phyloP scores from a whole-genome alignment of 2,797 vertebrate genomes.

The Sternotherus odoratus region DNA sequence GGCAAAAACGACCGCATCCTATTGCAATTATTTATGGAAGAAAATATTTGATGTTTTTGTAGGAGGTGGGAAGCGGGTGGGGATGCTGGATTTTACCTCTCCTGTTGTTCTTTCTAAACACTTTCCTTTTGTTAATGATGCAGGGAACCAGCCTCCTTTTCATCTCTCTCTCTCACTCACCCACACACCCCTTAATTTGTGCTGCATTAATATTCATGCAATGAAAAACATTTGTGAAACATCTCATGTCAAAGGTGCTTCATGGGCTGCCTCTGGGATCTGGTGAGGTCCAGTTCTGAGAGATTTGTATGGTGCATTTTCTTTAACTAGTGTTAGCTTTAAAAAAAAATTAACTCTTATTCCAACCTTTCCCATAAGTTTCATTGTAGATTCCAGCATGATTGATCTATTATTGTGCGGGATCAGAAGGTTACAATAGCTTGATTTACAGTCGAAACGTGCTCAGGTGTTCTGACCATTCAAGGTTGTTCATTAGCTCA shows the following conservation, averaged over 20 bases:
- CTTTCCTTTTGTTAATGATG: constrained; percentile 41
- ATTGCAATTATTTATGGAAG: constrained; percentile 94
- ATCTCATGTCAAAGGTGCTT: not conserved
- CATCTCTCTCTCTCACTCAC: not conserved
- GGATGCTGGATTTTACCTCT: constrained; percentile 57
- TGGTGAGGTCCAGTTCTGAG: constrained; percentile 15
- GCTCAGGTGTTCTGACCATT: rapidly evolving
- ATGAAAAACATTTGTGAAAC: not conserved
- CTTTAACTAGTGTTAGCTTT: constrained; percentile 33
- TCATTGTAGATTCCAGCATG: not conserved
- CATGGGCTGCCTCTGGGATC: constrained; percentile 2
- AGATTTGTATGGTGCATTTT: not conserved
- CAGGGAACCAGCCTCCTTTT: not conserved
- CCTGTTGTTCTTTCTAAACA: not conserved
- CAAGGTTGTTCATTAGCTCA: not conserved
- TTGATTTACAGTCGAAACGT: not conserved
- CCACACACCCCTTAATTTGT: not conserved
- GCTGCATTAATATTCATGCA: not conserved
- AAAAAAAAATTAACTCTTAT: constrained; percentile 48
- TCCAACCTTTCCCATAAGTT: not conserved
- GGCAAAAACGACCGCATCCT: constrained; percentile 85
- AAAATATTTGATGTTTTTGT: constrained; percentile 87
- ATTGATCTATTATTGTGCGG: not conserved
- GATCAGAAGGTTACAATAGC: not conserved
- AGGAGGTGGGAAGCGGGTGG: constrained; percentile 61